Base-by-base conservation (phyloP, 2,113 vertebrate species). In the Scomber japonicus region DNA sequence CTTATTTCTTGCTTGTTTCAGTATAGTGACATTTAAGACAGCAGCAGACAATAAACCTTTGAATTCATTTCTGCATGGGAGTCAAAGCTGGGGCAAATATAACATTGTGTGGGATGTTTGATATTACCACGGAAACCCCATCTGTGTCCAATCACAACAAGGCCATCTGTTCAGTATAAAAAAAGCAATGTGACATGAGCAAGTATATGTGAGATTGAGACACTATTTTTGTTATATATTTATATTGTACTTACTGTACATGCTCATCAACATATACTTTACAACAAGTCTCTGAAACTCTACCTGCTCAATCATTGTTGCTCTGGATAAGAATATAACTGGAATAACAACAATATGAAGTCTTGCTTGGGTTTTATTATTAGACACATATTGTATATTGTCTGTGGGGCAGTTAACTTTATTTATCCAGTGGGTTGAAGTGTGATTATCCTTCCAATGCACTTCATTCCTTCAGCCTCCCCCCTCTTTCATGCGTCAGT, bases 131-230 rank as follows among this genome's bases (percentile, higher is more conserved):
- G 60, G 93, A 91, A 80, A 83, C 79, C 19, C 84, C 89, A 94
- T 92, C 90, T 93, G 93, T 45, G 82, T 91, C 82, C 88, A 92
- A 92, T 94, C 86, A 89, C 76, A 92, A 82, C 64, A 72, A 74
- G 73, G 65, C 87, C 88, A 92, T 93, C 87, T 93, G 91, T 88
- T 90, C 72, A 82, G 81, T 77, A 57, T 78, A 70, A 75, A 75
- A 77, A 61, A 48, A 30, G 67, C 5, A 12, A 66, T 75, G 64
- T 70, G 64, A 84, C 85, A 79, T 16, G 54, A 66, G 46, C 64
- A 68, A 74, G 0, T 66, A 35, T 50, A 75, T 68, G 3, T 55
- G 59, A 71, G 56, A 78, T 72, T 55, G 75, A 55, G 49, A 81
- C 72, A 76, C 19, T 63, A 56, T 75, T 46, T 63, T 30, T 51